Base-by-base conservation (phyloP, 2,113 vertebrate genomes). In the Gymnobelideus leadbeateri region DNA sequence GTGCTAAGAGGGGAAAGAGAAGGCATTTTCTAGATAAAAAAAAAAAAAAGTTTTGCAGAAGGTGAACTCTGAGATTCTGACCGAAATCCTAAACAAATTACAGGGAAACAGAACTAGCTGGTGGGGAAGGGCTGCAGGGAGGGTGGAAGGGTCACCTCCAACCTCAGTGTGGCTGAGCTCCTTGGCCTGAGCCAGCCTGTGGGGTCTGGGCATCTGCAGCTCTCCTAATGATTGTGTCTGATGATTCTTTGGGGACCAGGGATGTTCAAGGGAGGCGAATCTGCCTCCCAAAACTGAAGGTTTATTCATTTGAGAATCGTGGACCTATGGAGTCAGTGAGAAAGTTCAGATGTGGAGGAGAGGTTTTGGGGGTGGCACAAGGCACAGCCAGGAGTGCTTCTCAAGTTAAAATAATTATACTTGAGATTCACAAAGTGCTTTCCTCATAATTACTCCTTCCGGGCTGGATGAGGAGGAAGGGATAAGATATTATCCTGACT, bases 91-190 rank as follows among this genome's bases (percentile, higher is more conserved):
- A 98, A 98, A 98, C 98, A 99, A 99, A 99, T 99, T 99, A 98
- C 96, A 98, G 97, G 28, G 97, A 99, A 99, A 96, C 98, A 98
- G 98, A 99, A 99, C 97, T 99, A 99, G 98, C 98, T 99, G 99
- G 96, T 94, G 96, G 94, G 93, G 96, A 93, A 96, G 98, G 96
- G 94, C 96, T 96, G 77, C 19, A 16, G 57, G 95, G 92, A 11
- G 3, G 55, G 55, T 94, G 97, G 97, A 96, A 97, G 96, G 25
- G 54, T 55, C 92, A 92, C 1, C 95, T 98, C 96, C 95, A 97
- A 96, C 91, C 95, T 98, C 96, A 97, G 94, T 43, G 26, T 97
- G 98, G 96, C 98, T 97, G 95, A 98, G 97, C 96, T 98, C 91
- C 92, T 97, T 98, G 97, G 97, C 95, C 95, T 95, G 96, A 96